These are phyloP conservation scores for Spodoptera littoralis DNA, from an alignment of 2,888 invertebrate genomes.

Conservation along the genomic window DNA sequence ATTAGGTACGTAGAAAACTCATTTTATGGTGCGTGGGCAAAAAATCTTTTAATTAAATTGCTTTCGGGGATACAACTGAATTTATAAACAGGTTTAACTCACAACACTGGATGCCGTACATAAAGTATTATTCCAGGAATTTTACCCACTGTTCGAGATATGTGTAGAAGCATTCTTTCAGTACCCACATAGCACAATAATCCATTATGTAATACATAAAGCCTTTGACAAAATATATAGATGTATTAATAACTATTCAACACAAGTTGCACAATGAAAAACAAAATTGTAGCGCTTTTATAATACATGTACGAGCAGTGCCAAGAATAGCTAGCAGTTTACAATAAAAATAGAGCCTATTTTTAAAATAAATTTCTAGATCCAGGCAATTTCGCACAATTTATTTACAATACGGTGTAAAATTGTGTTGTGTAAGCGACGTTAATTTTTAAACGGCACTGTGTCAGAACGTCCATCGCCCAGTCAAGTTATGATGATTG, in stretches of 20 bases:
- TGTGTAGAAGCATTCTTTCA: not conserved
- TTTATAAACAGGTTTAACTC: conserved; percentile 31
- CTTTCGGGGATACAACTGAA: conserved; percentile 41
- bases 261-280: not conserved
- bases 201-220: not conserved
- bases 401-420: conserved; percentile 53
- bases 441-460: conserved; percentile 80
- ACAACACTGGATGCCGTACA: conserved; percentile 6
- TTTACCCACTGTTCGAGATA: not conserved
- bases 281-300: conserved; percentile 1
- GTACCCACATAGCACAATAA: not conserved
- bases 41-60: conserved; percentile 69
- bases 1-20: conserved; percentile 66
- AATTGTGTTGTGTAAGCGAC: conserved; percentile 53
- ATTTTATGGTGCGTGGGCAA: conserved; percentile 76
- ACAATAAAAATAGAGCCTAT: conserved; percentile 18
- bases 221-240: not conserved
- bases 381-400: conserved; percentile 25
- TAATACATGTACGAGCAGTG: conserved; percentile 16
- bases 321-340: conserved; percentile 22
- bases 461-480: conserved; percentile 65
- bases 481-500: conserved; percentile 84
- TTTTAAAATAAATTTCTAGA: conserved; percentile 9
- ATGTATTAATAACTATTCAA: conserved; percentile 4
- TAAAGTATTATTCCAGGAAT: not conserved